phyloP scores from a whole-genome alignment of 2,888 invertebrate genomes.

The Archaeoteleia sp. region DNA sequence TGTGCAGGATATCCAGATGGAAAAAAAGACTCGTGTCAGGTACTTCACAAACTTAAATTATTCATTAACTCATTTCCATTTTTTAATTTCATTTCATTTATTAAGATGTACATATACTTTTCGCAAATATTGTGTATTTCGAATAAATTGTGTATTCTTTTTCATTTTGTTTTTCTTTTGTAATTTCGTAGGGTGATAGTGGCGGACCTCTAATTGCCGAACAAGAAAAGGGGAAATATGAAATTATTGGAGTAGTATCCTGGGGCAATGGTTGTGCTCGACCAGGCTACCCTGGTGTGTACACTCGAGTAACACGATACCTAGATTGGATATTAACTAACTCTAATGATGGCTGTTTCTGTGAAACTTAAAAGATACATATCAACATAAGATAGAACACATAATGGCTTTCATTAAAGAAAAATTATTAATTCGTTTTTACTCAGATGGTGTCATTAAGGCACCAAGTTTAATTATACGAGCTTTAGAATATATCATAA shows the following conservation, averaged over 20 bases:
- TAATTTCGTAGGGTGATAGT: constrained; percentile 82
- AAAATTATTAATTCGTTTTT: too few species aligned
- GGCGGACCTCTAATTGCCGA: constrained; percentile 86
- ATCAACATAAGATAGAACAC: too few species aligned
- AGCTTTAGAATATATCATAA: too few species aligned
- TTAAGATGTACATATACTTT: too few species aligned
- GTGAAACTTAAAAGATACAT: constrained; percentile 72
- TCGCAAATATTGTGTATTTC: background rate
- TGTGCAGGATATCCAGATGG: constrained; percentile 88
- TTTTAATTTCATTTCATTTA: too few species aligned
- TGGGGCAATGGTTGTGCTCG: constrained; percentile 94
- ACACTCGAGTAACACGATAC: constrained; percentile 88
- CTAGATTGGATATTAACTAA: constrained; percentile 88
- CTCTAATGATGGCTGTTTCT: constrained; percentile 88
- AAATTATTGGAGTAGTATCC: constrained; percentile 89
- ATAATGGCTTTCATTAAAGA: too few species aligned
- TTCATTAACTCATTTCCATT: too few species aligned
- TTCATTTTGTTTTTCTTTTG: too few species aligned
- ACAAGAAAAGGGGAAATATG: constrained; percentile 84
- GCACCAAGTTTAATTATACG: too few species aligned
- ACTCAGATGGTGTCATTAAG: too few species aligned
- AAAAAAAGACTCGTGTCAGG: constrained; percentile 88
- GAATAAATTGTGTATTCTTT: constrained; percentile 1
- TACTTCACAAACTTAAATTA: too few species aligned
- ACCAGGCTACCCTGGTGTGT: constrained; percentile 89